These are phyloP conservation scores for Natator depressus DNA, from an alignment of 2,113 vertebrate genomes.

Conservation along the genomic window DNA sequence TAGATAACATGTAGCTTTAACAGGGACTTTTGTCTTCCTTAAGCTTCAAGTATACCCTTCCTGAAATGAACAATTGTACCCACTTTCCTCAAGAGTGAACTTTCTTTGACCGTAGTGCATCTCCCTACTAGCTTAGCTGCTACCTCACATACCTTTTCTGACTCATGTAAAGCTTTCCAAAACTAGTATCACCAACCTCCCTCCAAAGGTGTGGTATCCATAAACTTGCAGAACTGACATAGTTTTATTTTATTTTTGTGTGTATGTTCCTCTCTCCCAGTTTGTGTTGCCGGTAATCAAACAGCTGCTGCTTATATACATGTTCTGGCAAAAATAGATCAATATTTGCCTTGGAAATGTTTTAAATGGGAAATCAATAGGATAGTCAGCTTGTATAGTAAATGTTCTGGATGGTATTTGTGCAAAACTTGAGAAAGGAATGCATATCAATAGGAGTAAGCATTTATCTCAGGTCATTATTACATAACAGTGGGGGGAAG, in stretches of 20 bases:
- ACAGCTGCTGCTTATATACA: not conserved
- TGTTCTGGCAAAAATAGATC: not conserved
- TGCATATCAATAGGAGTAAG: rapidly evolving
- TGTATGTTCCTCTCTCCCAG: not conserved
- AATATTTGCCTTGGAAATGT: not conserved
- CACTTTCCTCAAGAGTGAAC: not conserved
- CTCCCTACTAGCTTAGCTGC: not conserved
- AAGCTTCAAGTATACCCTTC: not conserved
- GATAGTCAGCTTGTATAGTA: not conserved
- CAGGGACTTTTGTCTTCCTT: rapidly evolving
- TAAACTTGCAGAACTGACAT: not conserved
- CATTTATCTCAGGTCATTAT: not conserved
- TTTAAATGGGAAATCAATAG: not conserved
- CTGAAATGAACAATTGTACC: rapidly evolving
- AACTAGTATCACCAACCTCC: not conserved
- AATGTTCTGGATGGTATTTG: not conserved
- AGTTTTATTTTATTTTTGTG: not conserved
- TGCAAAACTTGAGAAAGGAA: not conserved
- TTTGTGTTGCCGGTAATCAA: not conserved
- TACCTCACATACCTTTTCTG: rapidly evolving
- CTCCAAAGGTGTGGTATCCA: not conserved
- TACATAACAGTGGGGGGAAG: no score
- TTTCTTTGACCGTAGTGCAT: not conserved
- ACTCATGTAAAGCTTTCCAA: not conserved
- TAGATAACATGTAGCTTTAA: not conserved